Base-by-base conservation (phyloP, 2,797 vertebrate species). In the Characodon lateralis region DNA sequence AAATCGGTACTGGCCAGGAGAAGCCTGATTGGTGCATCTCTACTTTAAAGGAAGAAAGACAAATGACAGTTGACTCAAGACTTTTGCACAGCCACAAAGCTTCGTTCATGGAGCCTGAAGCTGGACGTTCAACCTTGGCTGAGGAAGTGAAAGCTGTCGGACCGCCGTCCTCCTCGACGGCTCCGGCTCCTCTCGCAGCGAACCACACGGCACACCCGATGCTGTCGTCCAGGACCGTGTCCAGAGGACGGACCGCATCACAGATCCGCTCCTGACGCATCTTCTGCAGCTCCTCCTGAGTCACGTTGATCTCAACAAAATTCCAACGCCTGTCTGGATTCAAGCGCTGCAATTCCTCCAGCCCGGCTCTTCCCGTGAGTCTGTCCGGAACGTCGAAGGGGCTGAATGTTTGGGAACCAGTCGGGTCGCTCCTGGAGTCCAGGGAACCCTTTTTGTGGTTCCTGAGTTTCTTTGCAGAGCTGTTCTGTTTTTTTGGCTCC, bases 161-260 rank as follows among this genome's bases (percentile, higher is more conserved):
- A 56, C 91, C 89, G 35, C 81, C 72, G 41, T 89, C 91, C 10
- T 91, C 92, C 7, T 7, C 72, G 53, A 96, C 24, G 59, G 92
- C 74, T 4, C 98, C 98, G 0, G 48, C 74, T 73, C 98, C 98
- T 90, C 97, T 95, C 3, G 98, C 96, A 28, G 98, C 98, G 86
- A 99, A 99, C 98, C 98, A 99, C 85, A 99, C 93, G 0, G 98
- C 98, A 83, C 98, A 99, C 28, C 98, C 98, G 43, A 99, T 97
- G 87, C 97, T 98, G 85, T 99, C 98, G 74, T 99, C 98, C 14
- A 99, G 93, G 82, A 99, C 98, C 0, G 98, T 98, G 28, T 96
- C 94, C 91, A 96, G 87, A 0, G 98, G 98, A 79, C 96, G 91
- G 78, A 99, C 94, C 80, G 99, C 77, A n/a, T 97, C 95, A 76